A percentile compares a stretch with the other conserved stretches of the same genome.
These are phyloP conservation scores for Heliangelus exortis DNA, from an alignment of 2,797 vertebrate species.

Conservation along the genomic window DNA sequence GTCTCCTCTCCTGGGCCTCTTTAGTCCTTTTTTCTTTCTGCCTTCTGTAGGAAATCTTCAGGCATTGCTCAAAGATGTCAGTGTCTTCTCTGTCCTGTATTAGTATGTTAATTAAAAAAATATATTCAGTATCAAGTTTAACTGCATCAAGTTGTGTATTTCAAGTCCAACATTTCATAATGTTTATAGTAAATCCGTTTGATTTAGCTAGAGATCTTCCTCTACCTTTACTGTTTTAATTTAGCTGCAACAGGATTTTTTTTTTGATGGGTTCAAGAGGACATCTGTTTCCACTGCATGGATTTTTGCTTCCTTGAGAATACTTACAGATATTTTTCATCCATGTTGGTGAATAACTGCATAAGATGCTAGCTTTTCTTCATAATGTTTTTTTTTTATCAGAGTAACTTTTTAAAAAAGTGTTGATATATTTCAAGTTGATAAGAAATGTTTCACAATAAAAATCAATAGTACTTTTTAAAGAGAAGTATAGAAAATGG, in stretches of 20 bases:
- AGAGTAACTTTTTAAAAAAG: neutral
- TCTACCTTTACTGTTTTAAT: neutral
- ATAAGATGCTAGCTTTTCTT: neutral
- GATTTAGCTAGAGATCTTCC: neutral
- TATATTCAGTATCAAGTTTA: neutral
- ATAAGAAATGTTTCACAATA: neutral
- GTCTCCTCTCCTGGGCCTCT: neutral
- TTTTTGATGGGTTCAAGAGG: neutral
- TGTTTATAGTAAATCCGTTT: neutral
- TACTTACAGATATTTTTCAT: neutral
- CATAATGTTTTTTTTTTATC: neutral
- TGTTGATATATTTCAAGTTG: neutral
- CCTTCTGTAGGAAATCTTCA: neutral
- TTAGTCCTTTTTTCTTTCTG: no score
- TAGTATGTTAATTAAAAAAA: neutral
- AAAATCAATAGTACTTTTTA: neutral
- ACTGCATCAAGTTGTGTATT: neutral
- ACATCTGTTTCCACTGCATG: neutral
- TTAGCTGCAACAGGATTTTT: neutral
- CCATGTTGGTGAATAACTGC: neutral
- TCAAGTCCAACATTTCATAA: neutral
- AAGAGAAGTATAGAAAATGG: neutral
- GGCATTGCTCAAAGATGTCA: neutral
- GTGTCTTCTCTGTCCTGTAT: neutral
- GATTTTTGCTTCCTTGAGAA: neutral